Percentiles rank a stretch among this genome's conserved stretches.
These are phyloP conservation scores for Elymnias hypermnestra DNA, from an alignment of 1,140 invertebrate genomes.

Conservation along the genomic window DNA sequence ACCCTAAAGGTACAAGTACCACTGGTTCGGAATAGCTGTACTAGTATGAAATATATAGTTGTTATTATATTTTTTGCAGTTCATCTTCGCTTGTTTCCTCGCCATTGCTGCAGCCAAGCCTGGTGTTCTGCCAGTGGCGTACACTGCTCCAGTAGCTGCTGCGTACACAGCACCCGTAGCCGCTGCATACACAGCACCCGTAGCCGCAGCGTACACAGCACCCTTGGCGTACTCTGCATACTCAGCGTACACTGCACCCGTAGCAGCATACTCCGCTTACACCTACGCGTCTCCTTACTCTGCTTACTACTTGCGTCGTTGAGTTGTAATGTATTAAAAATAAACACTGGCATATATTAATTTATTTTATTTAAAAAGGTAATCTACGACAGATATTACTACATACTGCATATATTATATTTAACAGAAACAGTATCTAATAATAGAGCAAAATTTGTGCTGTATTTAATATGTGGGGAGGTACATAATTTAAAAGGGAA, in stretches of 20 bases:
- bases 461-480: too few species aligned
- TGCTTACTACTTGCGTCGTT: conserved; percentile 39
- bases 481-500: too few species aligned
- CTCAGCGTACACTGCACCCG: conserved; percentile 61
- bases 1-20: too few species aligned
- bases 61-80: conserved; percentile 44
- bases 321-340: background rate
- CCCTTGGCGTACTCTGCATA: conserved; percentile 35
- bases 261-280: conserved; percentile 44
- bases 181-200: conserved; percentile 39
- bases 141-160: conserved; percentile 23
- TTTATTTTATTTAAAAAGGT: too few species aligned
- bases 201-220: conserved; percentile 46
- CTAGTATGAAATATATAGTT: too few species aligned
- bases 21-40: too few species aligned
- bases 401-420: too few species aligned
- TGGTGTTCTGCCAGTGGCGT: conserved; percentile 28
- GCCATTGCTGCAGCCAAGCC: conserved; percentile 69
- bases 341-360: background rate
- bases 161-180: conserved; percentile 28
- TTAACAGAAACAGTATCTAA: too few species aligned
- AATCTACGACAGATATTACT: too few species aligned
- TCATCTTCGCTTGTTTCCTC: conserved; percentile 66
- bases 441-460: too few species aligned
- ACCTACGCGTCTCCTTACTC: conserved; percentile 49